Evolutionary conservation across 2,888 invertebrate genomes (phyloP).

Genomic region (Hylaea fasciaria): DNA sequence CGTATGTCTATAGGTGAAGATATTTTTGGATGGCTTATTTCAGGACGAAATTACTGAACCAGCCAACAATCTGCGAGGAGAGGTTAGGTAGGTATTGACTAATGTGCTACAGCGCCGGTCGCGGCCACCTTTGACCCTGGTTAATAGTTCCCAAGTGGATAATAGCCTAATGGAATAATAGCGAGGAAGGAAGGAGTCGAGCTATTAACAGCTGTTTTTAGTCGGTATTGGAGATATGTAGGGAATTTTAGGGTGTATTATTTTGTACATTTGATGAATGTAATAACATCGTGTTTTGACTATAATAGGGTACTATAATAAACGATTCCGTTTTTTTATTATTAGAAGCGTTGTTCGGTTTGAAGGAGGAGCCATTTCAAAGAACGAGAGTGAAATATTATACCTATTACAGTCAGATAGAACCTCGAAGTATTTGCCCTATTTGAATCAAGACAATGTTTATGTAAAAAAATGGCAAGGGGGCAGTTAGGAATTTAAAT

Average conservation of each 20-base stretch:
- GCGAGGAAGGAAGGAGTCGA: conserved; percentile 51
- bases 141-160: conserved; percentile 66
- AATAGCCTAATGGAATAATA: conserved; percentile 58
- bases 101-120: conserved; percentile 5
- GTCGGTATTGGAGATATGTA: neutral
- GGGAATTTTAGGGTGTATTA: conserved; percentile 1
- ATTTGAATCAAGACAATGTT: no score
- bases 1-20: no score
- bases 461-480: no score
- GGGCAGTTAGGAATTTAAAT: no score
- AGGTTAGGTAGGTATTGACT: conserved; percentile 8
- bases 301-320: no score
- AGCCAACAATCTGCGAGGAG: conserved; percentile 5
- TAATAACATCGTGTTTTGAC: no score
- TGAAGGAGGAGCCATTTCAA: no score
- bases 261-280: neutral
- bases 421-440: no score
- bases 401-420: no score
- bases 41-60: conserved; percentile 11
- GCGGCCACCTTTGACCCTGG: conserved; percentile 55
- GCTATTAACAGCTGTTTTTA: conserved; percentile 53
- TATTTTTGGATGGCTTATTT: conserved; percentile 4
- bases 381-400: no score
- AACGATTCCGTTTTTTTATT: no score
- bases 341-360: no score